These are phyloP conservation scores for Naso thynnoides DNA, from an alignment of 2,797 vertebrate species.

Conservation along the genomic window DNA sequence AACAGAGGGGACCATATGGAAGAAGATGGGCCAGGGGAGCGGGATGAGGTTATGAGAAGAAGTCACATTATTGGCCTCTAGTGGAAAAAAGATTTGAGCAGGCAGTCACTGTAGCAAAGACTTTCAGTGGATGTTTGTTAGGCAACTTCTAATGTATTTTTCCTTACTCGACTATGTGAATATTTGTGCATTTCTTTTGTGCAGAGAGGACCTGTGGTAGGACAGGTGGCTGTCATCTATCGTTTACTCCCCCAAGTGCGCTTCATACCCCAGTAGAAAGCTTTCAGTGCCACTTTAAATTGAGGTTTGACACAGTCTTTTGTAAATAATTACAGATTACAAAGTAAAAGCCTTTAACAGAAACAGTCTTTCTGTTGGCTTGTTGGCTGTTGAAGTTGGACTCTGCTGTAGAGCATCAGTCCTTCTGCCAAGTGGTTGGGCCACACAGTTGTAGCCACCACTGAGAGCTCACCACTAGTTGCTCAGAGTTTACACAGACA, in stretches of 20 bases:
- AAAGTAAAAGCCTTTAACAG: constrained; percentile 12
- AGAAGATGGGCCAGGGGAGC: neutral
- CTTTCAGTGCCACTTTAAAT: constrained; percentile 37
- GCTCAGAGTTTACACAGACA: constrained; percentile 31
- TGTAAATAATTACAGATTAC: constrained; percentile 43
- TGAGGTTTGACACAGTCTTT: constrained; percentile 50
- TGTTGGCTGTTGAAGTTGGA: constrained; percentile 39
- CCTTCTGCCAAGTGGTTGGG: constrained; percentile 46
- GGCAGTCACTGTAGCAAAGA: neutral
- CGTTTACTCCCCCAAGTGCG: constrained; percentile 15
- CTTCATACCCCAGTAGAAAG: constrained; percentile 28
- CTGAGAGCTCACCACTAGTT: constrained; percentile 16
- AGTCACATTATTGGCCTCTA: neutral
- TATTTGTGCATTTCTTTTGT: constrained; percentile 13
- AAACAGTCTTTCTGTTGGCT: constrained; percentile 10
- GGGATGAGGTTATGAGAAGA: neutral
- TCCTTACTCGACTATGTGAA: neutral
- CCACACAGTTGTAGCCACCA: constrained; percentile 60
- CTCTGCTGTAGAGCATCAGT: constrained; percentile 44
- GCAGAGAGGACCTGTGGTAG: constrained; percentile 11
- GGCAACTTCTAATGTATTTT: neutral
- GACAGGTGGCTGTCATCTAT: constrained; percentile 7
- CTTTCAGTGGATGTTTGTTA: too few species aligned
- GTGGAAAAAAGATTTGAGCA: neutral
- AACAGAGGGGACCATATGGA: constrained; percentile 12